Percentiles rank a stretch among this genome's conserved stretches.
Evolutionary conservation across 2,113 vertebrate genomes (phyloP).

Genomic region (Brachyhypopomus occidentalis): DNA sequence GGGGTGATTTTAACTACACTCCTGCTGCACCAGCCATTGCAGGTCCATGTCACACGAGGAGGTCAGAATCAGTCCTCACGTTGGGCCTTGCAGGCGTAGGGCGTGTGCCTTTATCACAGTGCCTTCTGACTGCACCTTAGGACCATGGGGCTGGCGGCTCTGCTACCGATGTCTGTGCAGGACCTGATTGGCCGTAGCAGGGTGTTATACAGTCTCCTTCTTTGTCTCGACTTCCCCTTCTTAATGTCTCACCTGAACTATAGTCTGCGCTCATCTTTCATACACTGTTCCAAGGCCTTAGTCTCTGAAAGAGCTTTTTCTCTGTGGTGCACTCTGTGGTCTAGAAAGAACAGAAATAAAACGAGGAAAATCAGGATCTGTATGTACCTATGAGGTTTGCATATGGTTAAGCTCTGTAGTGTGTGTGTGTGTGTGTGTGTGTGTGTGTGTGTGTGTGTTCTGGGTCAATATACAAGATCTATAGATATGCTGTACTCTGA

Average conservation of each 20-base stretch:
- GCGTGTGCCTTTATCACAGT: too few relatives aligned
- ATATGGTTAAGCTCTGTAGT: neutral
- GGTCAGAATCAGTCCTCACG: constrained; percentile 22
- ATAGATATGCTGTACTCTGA: constrained; percentile 16
- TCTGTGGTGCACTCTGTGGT: neutral
- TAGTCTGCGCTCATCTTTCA: neutral
- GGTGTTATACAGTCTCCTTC: neutral
- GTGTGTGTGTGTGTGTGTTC: too few relatives aligned
- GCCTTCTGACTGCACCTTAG: neutral
- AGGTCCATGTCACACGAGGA: constrained; percentile 32
- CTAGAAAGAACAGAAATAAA: neutral
- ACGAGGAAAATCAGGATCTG: constrained; percentile 13
- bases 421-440: too few relatives aligned
- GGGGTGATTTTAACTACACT: constrained; percentile 41
- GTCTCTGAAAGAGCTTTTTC: neutral
- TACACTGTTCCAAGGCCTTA: neutral
- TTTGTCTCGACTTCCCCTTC: neutral
- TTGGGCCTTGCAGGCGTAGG: constrained; percentile 2
- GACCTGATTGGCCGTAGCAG: too few relatives aligned
- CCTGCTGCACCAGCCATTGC: constrained; percentile 24
- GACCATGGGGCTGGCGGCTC: neutral
- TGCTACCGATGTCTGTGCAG: too few relatives aligned
- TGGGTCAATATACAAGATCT: constrained; percentile 1
- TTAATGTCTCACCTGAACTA: neutral
- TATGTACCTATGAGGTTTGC: constrained; percentile 10